A percentile compares a stretch with the other conserved stretches of the same genome.
Conservation (phyloP, 2,113 vertebrate species). For the Platysteira castanea region DNA sequence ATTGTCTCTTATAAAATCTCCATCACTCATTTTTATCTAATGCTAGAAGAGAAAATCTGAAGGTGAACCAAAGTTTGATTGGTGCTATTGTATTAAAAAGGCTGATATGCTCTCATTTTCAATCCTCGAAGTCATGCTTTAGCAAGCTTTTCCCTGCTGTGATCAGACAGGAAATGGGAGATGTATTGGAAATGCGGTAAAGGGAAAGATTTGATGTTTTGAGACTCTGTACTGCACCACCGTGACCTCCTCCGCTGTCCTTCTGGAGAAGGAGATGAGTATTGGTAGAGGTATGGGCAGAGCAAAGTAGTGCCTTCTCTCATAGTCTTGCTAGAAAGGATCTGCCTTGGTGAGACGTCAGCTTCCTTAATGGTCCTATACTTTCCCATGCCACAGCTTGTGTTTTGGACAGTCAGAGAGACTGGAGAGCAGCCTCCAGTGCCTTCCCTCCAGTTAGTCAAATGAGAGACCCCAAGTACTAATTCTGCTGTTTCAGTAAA, state of each 20-base stretch:
- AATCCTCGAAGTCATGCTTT: constrained; percentile 7
- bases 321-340: neutral
- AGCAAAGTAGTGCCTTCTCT: neutral
- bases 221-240: neutral
- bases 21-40: neutral
- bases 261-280: neutral
- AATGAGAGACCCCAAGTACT: neutral
- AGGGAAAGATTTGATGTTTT: neutral
- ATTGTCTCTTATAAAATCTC: neutral
- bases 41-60: constrained; percentile 1
- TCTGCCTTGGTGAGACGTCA: neutral
- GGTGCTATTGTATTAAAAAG: neutral
- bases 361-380: neutral
- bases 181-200: neutral
- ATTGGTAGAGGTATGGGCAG: neutral
- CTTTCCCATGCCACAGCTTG: neutral
- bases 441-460: neutral
- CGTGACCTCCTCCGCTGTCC: neutral
- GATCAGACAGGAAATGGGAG: neutral
- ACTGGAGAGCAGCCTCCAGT: neutral
- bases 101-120: constrained; percentile 14
- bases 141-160: neutral
- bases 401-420: neutral
- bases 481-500: neutral
- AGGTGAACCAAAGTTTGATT: constrained; percentile 11